Base-by-base conservation (phyloP, 37 sponge, comb jelly and placozoan genomes). In the Chondrosia reniformis region DNA sequence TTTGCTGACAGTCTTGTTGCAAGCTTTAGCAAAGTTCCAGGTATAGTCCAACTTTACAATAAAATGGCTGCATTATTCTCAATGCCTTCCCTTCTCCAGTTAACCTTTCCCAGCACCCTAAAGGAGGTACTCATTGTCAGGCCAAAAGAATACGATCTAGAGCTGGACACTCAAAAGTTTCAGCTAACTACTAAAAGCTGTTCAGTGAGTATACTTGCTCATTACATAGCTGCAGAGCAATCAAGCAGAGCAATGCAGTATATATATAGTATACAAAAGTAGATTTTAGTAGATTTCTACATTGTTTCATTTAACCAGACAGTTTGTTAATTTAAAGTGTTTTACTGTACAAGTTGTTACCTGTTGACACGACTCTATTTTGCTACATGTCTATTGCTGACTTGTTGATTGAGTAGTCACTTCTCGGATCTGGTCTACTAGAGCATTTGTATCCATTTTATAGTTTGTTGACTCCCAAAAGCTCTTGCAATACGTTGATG, bases 21-120 rank as follows among this genome's bases (percentile, higher is more conserved):
- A 80, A 30, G 84, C 92, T 33, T 46, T 91, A 49, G 65, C 24
- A 44, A 59, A 59, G 43, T 81, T 86, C 3, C 84, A 91, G 76
- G 91, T 91, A 24, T 37, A n/a, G n/a, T n/a, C n/a, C n/a, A n/a
- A n/a, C 15, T 49, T 15, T 19, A 19, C 52, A 49, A 49, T 49
- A 10, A 49, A 19, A 19, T 12, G 15, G 54, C 15, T 49, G 54
- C 54, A 49, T 3, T 56, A 28, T 28, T 6, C 7, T 56, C 2
- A 56, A 28, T 3, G 3, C 3, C 27, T 28, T 6, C 58, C 27
- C 58, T 28, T 6, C 3, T 56, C 27, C 7, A 56, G 58, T 4
- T 6, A 3, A 56, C 58, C 4, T 28, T 56, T 24, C 58, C 58
- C 27, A 28, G 58, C 58, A 4, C 27, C 3, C 58, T 56, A 2